These are phyloP conservation scores for Spisula subtruncata DNA, from an alignment of 2,888 invertebrate species.

Conservation along the genomic window DNA sequence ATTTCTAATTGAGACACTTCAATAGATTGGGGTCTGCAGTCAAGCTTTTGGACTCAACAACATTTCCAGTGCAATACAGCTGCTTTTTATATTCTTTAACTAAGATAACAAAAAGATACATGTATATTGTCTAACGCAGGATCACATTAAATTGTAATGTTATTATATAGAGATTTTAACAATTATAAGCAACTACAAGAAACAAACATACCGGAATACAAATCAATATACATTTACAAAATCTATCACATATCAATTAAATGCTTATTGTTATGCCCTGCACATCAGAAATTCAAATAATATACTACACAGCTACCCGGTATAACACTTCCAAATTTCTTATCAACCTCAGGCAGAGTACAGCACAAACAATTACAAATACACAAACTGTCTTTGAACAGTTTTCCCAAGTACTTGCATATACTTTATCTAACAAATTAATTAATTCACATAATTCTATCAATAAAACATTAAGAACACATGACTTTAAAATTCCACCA, in stretches of 20 bases:
- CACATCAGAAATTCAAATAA: neutral
- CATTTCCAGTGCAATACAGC: no score
- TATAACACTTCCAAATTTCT: neutral
- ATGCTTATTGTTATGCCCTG: slow-evolving; percentile 45
- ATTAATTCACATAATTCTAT: neutral
- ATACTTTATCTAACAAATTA: neutral
- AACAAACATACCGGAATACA: neutral
- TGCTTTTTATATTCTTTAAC: no score
- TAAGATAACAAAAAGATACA: no score
- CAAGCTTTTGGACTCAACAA: no score
- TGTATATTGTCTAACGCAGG: no score
- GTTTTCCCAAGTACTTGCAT: neutral
- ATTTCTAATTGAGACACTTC: no score
- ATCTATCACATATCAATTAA: slow-evolving; percentile 43
- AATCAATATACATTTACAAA: slow-evolving; percentile 15
- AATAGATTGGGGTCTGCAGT: no score
- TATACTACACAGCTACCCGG: neutral
- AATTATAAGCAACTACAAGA: neutral
- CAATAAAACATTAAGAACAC: neutral
- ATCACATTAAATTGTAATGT: neutral
- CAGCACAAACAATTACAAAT: neutral
- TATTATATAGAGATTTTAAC: neutral
- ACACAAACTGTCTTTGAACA: neutral
- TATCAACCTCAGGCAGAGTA: neutral
- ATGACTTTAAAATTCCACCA: no score